These are phyloP conservation scores for Oligia fasciuncula DNA, from an alignment of 2,888 invertebrate species.

Conservation along the genomic window DNA sequence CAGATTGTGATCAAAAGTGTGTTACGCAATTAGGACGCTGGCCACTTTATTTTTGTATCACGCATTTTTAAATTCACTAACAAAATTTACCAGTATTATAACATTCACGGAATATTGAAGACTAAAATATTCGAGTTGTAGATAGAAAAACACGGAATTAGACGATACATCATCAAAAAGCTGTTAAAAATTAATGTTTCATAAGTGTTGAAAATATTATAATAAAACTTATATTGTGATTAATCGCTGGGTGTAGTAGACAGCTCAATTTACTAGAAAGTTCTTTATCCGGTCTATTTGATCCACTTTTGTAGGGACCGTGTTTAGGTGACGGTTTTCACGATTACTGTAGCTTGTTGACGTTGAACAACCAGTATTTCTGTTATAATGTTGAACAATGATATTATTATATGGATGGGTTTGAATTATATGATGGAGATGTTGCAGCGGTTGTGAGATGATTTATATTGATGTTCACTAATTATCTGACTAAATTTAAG, in stretches of 20 bases:
- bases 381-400: conserved; percentile 82
- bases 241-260: conserved; percentile 55
- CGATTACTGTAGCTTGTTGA: conserved; percentile 69
- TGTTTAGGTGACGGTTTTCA: conserved; percentile 35
- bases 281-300: conserved; percentile 53
- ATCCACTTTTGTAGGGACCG: conserved; percentile 44
- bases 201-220: conserved; percentile 61
- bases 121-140: conserved; percentile 42
- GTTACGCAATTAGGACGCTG: conserved; percentile 22
- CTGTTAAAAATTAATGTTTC: conserved; percentile 53
- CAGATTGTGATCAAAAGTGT: background rate
- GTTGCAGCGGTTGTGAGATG: conserved; percentile 90
- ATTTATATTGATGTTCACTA: conserved; percentile 89
- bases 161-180: conserved; percentile 26
- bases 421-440: conserved; percentile 83
- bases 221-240: conserved; percentile 61
- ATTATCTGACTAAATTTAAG: conserved; percentile 89
- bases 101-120: conserved; percentile 53
- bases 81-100: conserved; percentile 79
- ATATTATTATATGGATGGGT: conserved; percentile 84
- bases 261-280: conserved; percentile 75
- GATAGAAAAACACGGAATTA: conserved; percentile 25
- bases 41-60: conserved; percentile 75
- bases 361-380: conserved; percentile 72
- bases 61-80: conserved; percentile 71